These are phyloP conservation scores for Himalopsyche japonica DNA, from an alignment of 2,888 invertebrate genomes.

Conservation along the genomic window DNA sequence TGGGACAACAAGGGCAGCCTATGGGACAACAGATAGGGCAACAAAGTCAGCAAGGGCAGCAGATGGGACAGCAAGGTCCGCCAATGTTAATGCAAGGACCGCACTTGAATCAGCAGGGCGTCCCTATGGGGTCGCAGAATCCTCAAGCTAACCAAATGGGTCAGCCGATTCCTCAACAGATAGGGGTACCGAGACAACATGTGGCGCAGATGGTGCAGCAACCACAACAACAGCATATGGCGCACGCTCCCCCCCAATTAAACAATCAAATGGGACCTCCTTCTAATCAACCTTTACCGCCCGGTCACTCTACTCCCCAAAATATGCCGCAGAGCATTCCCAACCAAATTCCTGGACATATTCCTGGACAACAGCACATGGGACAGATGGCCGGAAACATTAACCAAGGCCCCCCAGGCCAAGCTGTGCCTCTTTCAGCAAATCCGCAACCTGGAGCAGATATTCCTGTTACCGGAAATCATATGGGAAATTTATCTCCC, in stretches of 20 bases:
- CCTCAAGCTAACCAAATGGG: constrained; percentile 35
- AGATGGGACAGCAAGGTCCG: constrained; percentile 44
- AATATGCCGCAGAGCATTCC: constrained; percentile 30
- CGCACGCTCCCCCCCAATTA: constrained; percentile 43
- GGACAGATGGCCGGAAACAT: constrained; percentile 12
- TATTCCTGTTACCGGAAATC: neutral
- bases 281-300: constrained; percentile 30
- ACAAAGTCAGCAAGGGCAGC: constrained; percentile 40
- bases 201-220: constrained; percentile 46
- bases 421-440: constrained; percentile 39
- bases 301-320: constrained; percentile 20
- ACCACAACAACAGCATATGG: constrained; percentile 45
- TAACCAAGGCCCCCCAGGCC: constrained; percentile 38
- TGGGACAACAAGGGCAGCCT: constrained; percentile 43
- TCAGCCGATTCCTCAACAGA: constrained; percentile 46
- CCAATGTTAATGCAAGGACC: constrained; percentile 43
- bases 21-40: constrained; percentile 38
- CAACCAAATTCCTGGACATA: constrained; percentile 19
- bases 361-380: constrained; percentile 18
- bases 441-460: constrained; percentile 4
- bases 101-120: constrained; percentile 44
- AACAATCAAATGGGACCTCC: constrained; percentile 40
- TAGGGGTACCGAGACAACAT: constrained; percentile 43
- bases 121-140: constrained; percentile 37
- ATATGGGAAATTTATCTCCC: constrained; percentile 36